A percentile compares a stretch with the other conserved stretches of the same genome.
These are phyloP conservation scores for Etheostoma spectabile DNA, from an alignment of 2,113 vertebrate species.

Conservation along the genomic window DNA sequence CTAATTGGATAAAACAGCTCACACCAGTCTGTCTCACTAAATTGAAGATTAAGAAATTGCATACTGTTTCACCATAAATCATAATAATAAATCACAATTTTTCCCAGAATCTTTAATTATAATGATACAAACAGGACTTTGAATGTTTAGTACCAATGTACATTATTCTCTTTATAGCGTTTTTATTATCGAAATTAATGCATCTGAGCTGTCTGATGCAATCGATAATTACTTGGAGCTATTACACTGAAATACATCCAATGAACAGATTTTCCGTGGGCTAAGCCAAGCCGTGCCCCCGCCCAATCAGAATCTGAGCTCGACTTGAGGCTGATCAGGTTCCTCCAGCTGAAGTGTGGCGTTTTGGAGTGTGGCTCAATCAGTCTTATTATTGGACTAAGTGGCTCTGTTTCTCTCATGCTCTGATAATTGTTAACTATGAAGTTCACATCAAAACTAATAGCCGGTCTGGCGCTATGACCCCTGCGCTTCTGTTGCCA, in stretches of 20 bases:
- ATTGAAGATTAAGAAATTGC: conserved; percentile 7
- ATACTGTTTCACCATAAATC: conserved; percentile 4
- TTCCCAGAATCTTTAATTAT: conserved; percentile 7
- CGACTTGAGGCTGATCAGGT: conserved; percentile 44
- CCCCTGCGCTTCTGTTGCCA: conserved; percentile 61
- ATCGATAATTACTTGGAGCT: conserved; percentile 35
- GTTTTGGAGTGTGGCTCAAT: conserved; percentile 55
- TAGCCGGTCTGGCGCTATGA: conserved; percentile 48
- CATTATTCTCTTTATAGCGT: neutral
- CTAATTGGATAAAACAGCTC: conserved; percentile 54
- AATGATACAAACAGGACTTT: conserved; percentile 1
- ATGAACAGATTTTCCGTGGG: conserved; percentile 61
- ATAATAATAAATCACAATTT: conserved; percentile 6
- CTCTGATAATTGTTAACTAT: conserved; percentile 65
- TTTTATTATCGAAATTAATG: conserved; percentile 25
- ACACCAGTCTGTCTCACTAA: conserved; percentile 15
- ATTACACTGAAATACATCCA: conserved; percentile 27
- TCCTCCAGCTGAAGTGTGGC: conserved; percentile 42
- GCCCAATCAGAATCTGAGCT: conserved; percentile 46
- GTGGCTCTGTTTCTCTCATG: conserved; percentile 33
- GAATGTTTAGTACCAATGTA: neutral
- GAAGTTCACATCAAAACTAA: conserved; percentile 74
- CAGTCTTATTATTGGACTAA: conserved; percentile 61
- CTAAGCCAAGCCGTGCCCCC: conserved; percentile 8
- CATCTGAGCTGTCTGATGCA: conserved; percentile 43